Base-by-base conservation (phyloP, 1,140 invertebrate genomes). In the Periplaneta americana region DNA sequence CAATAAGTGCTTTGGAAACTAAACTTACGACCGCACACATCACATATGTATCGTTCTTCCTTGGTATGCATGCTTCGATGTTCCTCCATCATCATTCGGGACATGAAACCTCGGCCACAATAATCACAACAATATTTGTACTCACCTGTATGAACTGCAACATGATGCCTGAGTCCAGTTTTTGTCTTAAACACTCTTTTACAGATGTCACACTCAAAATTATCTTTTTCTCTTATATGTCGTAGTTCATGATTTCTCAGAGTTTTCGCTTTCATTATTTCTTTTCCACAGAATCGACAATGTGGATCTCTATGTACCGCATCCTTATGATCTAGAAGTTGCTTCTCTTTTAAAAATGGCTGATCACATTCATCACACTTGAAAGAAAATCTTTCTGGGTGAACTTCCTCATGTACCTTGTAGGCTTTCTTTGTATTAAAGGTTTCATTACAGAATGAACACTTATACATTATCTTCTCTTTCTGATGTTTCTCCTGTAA, bases 21-120 rank as follows among this genome's bases (percentile, higher is more conserved):
- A 75, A 85, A 85, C 36, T 84, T 84, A 28, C 81, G 39, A 31
- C 83, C 85, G 81, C 85, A 85, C 2, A 83, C 79, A 74, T 85
- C 84, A 80, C 85, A 85, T 0, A 83, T 78, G 77, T 84, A 85
- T 18, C 83, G 37, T 33, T 82, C 82, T 78, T 85, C 84, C 81
- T 85, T 84, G 2, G 83, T 85, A 36, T 85, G 85, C 28, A 74
- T 77, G 18, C 82, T 82, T 35, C 74, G 75, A 74, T 85, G 84
- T 34, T 85, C 83, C 66, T 84, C 84, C 37, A 84, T 76, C 77
- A 83, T 82, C 35, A 83, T 81, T 32, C 81, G 76, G 0, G 83
- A 83, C 74, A 83, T 81, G 79, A 85, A 85, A 17, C 84, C 85
- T 32, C 80, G 48, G 28, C 82, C 83, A 82, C 85, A 85, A 74